These are phyloP conservation scores for Azorinus chamasolen DNA, from an alignment of 2,888 invertebrate species.

Conservation along the genomic window DNA sequence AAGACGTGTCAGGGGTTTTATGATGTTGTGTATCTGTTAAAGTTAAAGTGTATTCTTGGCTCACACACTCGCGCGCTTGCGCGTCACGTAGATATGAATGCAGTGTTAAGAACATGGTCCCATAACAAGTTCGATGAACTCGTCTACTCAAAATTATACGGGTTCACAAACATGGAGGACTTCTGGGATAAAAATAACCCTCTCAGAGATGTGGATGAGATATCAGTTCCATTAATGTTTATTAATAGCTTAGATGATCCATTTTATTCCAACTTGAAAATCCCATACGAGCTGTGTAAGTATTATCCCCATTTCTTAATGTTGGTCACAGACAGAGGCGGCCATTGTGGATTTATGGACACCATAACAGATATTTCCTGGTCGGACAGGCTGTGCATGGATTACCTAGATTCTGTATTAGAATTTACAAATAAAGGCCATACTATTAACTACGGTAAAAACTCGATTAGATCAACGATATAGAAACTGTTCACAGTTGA, in stretches of 20 bases:
- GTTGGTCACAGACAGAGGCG: constrained; percentile 76
- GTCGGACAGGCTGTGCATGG: constrained; percentile 75
- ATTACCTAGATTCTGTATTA: constrained; percentile 74
- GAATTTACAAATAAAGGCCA: constrained; percentile 73
- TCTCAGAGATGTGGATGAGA: constrained; percentile 81
- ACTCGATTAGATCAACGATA: constrained; percentile 63
- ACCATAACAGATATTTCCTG: constrained; percentile 66
- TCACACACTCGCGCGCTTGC: constrained; percentile 71
- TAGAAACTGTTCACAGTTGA: background rate
- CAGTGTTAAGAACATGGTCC: constrained; percentile 66
- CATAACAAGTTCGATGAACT: constrained; percentile 70
- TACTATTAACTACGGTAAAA: constrained; percentile 68
- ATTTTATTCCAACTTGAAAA: constrained; percentile 69
- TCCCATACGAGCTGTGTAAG: constrained; percentile 81
- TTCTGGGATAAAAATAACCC: constrained; percentile 84
- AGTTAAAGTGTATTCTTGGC: constrained; percentile 72
- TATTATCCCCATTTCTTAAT: constrained; percentile 82
- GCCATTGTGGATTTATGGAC: constrained; percentile 82
- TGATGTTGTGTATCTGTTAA: constrained; percentile 68
- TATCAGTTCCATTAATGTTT: constrained; percentile 80
- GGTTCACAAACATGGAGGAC: constrained; percentile 68
- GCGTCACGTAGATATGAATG: constrained; percentile 67
- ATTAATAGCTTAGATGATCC: constrained; percentile 83
- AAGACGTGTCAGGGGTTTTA: constrained; percentile 63
- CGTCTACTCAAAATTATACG: constrained; percentile 73